Evolutionary conservation across 2,888 invertebrate genomes (phyloP).

Genomic region (Eubasilissa splendida): DNA sequence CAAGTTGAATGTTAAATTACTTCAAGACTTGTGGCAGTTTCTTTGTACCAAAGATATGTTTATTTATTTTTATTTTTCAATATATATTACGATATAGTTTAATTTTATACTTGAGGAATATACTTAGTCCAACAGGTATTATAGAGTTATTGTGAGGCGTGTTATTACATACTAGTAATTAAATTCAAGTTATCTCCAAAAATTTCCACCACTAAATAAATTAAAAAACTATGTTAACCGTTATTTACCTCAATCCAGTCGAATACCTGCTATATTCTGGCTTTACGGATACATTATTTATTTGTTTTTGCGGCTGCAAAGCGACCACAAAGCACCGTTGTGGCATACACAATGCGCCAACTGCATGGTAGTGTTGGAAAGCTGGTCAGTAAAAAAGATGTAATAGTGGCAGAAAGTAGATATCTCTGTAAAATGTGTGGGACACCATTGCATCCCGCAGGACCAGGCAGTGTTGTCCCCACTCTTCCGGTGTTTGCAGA

Average conservation of each 20-base stretch:
- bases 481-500: not conserved
- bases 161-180: too few relatives aligned
- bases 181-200: not conserved
- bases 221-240: too few relatives aligned
- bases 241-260: not conserved
- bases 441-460: conserved; percentile 4
- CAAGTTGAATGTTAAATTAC: too few relatives aligned
- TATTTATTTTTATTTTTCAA: too few relatives aligned
- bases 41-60: too few relatives aligned
- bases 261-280: not conserved
- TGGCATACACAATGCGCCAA: conserved; percentile 41
- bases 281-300: not conserved
- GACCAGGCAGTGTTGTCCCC: not conserved
- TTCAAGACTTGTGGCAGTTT: too few relatives aligned
- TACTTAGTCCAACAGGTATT: too few relatives aligned
- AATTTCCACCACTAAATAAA: not conserved
- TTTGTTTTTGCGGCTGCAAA: not conserved
- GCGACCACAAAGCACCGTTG: conserved; percentile 16
- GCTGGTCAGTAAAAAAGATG: conserved; percentile 41
- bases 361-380: conserved; percentile 26
- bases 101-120: too few relatives aligned
- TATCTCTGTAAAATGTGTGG: conserved; percentile 46
- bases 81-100: too few relatives aligned
- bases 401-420: conserved; percentile 46
- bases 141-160: too few relatives aligned